phyloP scores from a whole-genome alignment of 2,797 vertebrate species.

The Oreortyx pictus region DNA sequence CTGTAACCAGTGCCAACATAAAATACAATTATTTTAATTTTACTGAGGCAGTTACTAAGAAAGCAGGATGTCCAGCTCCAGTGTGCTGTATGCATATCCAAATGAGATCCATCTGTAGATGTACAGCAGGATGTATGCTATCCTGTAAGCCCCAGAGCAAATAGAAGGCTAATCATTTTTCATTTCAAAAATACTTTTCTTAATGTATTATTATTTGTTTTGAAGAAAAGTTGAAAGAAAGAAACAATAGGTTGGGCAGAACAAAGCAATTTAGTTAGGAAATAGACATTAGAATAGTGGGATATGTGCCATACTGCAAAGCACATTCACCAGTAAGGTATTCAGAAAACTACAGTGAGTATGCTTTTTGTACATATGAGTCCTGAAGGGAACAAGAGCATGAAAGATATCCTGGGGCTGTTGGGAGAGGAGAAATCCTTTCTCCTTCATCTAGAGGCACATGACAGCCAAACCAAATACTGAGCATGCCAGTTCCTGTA shows the following conservation, averaged over 20 bases:
- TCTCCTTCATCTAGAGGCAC: background rate
- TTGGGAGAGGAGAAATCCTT: background rate
- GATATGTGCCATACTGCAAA: slow-evolving; percentile 56
- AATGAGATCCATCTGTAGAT: slow-evolving; percentile 68
- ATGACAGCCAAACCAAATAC: slow-evolving; percentile 51
- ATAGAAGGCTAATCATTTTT: slow-evolving; percentile 56
- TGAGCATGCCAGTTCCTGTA: background rate
- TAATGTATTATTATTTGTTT: slow-evolving; percentile 64
- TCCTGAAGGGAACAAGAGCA: slow-evolving; percentile 36
- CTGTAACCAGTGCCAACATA: background rate
- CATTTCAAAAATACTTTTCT: slow-evolving; percentile 67
- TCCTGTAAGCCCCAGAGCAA: slow-evolving; percentile 22
- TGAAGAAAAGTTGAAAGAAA: slow-evolving; percentile 65
- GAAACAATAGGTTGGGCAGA: slow-evolving; percentile 65
- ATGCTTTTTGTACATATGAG: background rate
- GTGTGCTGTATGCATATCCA: background rate
- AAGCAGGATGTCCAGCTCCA: background rate
- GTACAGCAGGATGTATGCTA: slow-evolving; percentile 28
- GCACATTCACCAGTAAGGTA: slow-evolving; percentile 56
- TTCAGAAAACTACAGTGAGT: slow-evolving; percentile 59
- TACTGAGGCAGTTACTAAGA: background rate
- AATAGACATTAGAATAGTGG: slow-evolving; percentile 61
- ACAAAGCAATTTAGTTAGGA: slow-evolving; percentile 71
- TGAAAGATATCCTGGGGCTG: background rate
- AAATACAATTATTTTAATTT: slow-evolving; percentile 31